Evolutionary conservation across 2,113 vertebrate species (phyloP), one percentile per base, ranked within the genome.

Genomic region (Baryphthengus martii): DNA sequence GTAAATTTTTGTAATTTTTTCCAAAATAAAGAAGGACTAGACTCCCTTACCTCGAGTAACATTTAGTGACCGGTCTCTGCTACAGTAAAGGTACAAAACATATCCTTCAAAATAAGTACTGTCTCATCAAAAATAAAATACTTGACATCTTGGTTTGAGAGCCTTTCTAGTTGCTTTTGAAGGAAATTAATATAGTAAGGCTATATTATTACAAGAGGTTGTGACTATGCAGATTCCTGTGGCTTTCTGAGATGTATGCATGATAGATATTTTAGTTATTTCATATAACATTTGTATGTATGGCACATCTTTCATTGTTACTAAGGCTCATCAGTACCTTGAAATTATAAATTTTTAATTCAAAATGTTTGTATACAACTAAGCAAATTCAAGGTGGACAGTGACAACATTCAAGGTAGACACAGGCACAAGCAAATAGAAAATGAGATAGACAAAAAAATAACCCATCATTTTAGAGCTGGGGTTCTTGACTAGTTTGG

Each of bases 401-500:
- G 73, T 33, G 71, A 47, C 35, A 75, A n/a, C 75, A 73, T 65
- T 94, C 82, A 44, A 73, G 35, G 72, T 77, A 67, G 13, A 66
- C 35, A 25, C 20, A 77, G 26, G 59, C 42, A 58, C 35, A 87
- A 90, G 40, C 31, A 90, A 82, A 58, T 11, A 68, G 29, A 80
- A 92, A 72, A 92, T 47, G 47, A 91, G 40, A 45, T 21, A 67
- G 52, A 56, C 42, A 88, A 93, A 90, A 90, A 92, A 88, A 76
- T 37, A 88, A 42, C 61, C 20, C 65, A 77, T 82, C 70, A 83
- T 87, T 95, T 96, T 88, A 92, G 73, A 95, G 77, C 85, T 90
- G 68, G 63, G 65, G 39, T 83, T 96, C 92, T 93, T 94, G 90
- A 89, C 93, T 96, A 91, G 72, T 96, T 92, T 88, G 80, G 93